Evolutionary conservation across 92 coral and sea anemone species (phyloP).

Genomic region (Zoanthus sansibaricus): DNA sequence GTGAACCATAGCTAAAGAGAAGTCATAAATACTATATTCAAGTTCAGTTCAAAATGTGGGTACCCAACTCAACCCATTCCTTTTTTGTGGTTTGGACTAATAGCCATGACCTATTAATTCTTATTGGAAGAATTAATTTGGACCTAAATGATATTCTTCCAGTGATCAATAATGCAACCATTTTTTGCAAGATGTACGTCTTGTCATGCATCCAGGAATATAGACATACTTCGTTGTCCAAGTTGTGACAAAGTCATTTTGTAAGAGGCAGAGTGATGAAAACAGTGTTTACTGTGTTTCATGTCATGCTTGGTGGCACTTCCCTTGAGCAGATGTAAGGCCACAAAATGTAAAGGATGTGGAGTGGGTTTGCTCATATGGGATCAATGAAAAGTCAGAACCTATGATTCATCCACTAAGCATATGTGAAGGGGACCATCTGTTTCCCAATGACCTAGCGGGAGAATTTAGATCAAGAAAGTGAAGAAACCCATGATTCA

Average conservation of each 20-base stretch:
- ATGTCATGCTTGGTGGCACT: conserved; percentile 24
- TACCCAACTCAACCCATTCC: neutral
- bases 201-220: conserved; percentile 6
- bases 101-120: neutral
- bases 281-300: conserved; percentile 25
- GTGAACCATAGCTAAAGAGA: conserved; percentile 2
- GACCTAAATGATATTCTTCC: conserved; percentile 4
- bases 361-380: conserved; percentile 12
- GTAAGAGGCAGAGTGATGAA: neutral
- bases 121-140: conserved; percentile 7
- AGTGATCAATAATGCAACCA: neutral
- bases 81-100: neutral
- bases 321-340: conserved; percentile 15
- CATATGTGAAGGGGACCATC: neutral
- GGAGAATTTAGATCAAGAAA: neutral
- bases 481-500: conserved; percentile 11
- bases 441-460: neutral
- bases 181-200: neutral
- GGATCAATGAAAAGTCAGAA: conserved; percentile 5
- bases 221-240: conserved; percentile 6
- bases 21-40: neutral
- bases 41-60: neutral
- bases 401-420: neutral
- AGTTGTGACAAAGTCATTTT: neutral
- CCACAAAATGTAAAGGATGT: conserved; percentile 23